Evolutionary conservation across 2,113 vertebrate species (phyloP), one percentile per base, ranked within the genome.

Genomic region (Nyctibius bracteatus): DNA sequence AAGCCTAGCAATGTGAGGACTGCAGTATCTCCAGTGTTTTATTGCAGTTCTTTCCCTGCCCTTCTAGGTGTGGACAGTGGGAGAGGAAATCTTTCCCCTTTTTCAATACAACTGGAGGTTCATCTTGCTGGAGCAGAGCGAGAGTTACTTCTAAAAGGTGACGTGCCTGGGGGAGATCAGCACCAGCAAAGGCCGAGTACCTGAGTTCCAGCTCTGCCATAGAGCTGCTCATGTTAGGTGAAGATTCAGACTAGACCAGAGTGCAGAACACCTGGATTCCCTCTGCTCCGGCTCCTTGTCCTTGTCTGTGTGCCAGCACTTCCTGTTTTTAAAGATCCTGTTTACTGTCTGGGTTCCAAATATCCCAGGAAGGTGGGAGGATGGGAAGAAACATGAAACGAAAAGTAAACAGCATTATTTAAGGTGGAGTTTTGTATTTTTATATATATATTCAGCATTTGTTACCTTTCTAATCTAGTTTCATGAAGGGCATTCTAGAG

Each of bases 271-370:
- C 96, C 95, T 97, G 96, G 86, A 35, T 83, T 92, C 23, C 31
- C 82, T 94, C 88, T 62, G 80, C 73, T 89, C 37, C 1, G 10
- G 39, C 80, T 94, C 61, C 84, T 92, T 96, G 89, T 92, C 90
- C 71, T 75, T 90, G 82, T 89, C 78, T 39, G 19, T 81, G 88
- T 94, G 92, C 95, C 96, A 94, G 95, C 16, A 19, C 86, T 96
- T 97, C 95, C 96, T 96, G 94, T 95, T 96, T 94, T 96, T 92
- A 92, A 96, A 91, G 88, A 95, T 94, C 91, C 73, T 96, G 96
- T 97, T 97, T 97, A 94, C 92, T 94, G 65, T 87, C 91, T 92
- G 84, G 70, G 23, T 94, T 95, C 85, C 92, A 96, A 43, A 92
- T 95, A 94, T 86, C 94, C 88, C 47, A 83, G 92, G 94, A 97